Evolutionary conservation across 1,140 invertebrate genomes (phyloP), one percentile per base, ranked within the genome.

Genomic region (Argopecten irradians): DNA sequence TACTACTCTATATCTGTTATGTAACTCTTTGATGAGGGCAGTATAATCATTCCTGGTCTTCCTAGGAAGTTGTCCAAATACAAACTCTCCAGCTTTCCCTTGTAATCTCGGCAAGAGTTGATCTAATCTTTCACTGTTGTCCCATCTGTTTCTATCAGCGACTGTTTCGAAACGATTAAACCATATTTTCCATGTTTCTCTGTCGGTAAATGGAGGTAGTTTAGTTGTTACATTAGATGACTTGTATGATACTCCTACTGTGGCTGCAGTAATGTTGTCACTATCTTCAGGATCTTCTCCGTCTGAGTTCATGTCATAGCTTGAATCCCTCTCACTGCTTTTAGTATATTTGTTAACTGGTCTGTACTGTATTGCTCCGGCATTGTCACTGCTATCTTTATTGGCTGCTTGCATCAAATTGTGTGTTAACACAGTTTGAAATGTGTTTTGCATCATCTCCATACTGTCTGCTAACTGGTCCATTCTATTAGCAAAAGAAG

Each of bases 181-280:
- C 86, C 89, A 90, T 32, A 88, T 86, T 34, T 87, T 43, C 88
- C 86, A 90, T 36, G 71, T 86, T 46, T 91, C 88, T 84, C 89
- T 85, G 19, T 85, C 91, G 35, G 83, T 90, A 36, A 88, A 89
- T 13, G 87, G 34, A 9, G 90, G 88, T 41, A 91, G 32, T 39
- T 90, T 90, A 2, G 36, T 39, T n/a, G 55, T 71, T 28, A 71
- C 55, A 28, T 11, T 71, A 0, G 22, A n/a, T 71, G 55, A 5
- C 28, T 28, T 71, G 28, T 28, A 71, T 0, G 14, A 0, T 1
- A n/a, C 55, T 28, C 55, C 55, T 2, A 71, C 55, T 28, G 55
- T 28, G 22, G 55, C 55, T 16, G 55, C 55, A 28, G 55, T 71
- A 71, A 71, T n/a, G 55, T 71, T 71, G 28, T 28, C 22, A n/a